Evolutionary conservation across 2,797 vertebrate genomes (phyloP).

Genomic region (Echiichthys vipera): DNA sequence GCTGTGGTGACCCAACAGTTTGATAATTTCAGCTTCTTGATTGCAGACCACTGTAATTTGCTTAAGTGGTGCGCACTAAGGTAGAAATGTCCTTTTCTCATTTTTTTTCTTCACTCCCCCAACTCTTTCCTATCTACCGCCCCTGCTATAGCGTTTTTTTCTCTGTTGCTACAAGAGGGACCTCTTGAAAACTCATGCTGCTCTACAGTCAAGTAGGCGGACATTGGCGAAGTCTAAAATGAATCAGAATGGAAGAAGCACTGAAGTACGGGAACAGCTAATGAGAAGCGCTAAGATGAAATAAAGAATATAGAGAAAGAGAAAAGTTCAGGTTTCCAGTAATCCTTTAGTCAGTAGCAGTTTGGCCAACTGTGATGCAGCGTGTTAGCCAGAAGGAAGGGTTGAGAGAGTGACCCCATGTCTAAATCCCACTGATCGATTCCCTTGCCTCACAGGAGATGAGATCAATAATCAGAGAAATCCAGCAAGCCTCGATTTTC

Average conservation of each 20-base stretch:
- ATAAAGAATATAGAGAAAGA: conserved; percentile 10
- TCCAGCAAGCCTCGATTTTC: conserved; percentile 79
- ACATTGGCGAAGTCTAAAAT: conserved; percentile 18
- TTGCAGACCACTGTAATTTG: conserved; percentile 82
- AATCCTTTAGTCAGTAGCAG: conserved; percentile 38
- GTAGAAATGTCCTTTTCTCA: conserved; percentile 63
- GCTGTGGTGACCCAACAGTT: conserved; percentile 80
- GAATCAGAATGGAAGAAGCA: conserved; percentile 25
- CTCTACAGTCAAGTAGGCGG: conserved; percentile 26
- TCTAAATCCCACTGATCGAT: conserved; percentile 85
- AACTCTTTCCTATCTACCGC: conserved; percentile 17
- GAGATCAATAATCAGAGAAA: conserved; percentile 86
- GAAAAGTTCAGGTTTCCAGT: conserved; percentile 51
- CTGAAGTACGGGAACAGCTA: conserved; percentile 20
- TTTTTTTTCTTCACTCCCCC: conserved; percentile 16
- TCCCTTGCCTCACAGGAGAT: conserved; percentile 71
- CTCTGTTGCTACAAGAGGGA: conserved; percentile 40
- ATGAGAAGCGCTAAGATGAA: conserved; percentile 27
- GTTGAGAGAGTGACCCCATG: conserved; percentile 67
- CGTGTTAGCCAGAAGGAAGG: conserved; percentile 36
- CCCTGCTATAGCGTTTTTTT: conserved; percentile 19
- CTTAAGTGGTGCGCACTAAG: conserved; percentile 78
- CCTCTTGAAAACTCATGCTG: conserved; percentile 49
- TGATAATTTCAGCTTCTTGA: conserved; percentile 82
- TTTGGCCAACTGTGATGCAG: conserved; percentile 50